Base-by-base conservation (phyloP, 2,888 invertebrate genomes). In the Charanyca ferruginea region DNA sequence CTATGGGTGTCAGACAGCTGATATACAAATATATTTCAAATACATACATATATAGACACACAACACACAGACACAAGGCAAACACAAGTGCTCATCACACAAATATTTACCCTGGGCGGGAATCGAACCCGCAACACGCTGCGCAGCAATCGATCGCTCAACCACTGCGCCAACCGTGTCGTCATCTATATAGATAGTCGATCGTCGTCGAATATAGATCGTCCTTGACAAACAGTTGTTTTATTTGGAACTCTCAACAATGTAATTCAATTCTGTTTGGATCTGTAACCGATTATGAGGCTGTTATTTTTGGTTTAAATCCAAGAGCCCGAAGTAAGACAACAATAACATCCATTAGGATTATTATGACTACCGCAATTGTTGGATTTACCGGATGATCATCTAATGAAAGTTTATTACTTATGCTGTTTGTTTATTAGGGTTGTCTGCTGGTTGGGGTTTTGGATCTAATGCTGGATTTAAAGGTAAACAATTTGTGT, bases 391-490 rank as follows among this genome's bases (percentile, higher is more conserved):
- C 13, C 0, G 16, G 22, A 35, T 48, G 9, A 11, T 25, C 22
- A 2, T 35, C 0, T 22, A 35, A 28, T 41, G 0, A 47, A 65
- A 35, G 18, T 66, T 53, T 48, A n/a, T n/a, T n/a, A n/a, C n/a
- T 73, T 35, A n/a, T 32, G 13, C 5, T 35, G 7, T 48, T 66
- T 76, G 23, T 76, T 38, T 42, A 16, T 54, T 44, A 71, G 77
- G 76, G 9, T 54, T 32, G 0, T 5, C 47, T 3, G 11, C 2
- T 49, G 53, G 7, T 20, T 35, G 48, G 70, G n/a, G 9, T 25
- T 44, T 44, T n/a, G 71, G 77, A 28, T 28, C 49, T 44, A 6
- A 28, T 13, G 7, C 4, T 35, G 65, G 73, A 54, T 69, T 59
- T 54, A 35, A 18, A 69, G 71, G 70, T 75, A 74, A 66, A 0